phyloP scores from a whole-genome alignment of 2,113 vertebrate genomes.

The Lasiurus borealis region DNA sequence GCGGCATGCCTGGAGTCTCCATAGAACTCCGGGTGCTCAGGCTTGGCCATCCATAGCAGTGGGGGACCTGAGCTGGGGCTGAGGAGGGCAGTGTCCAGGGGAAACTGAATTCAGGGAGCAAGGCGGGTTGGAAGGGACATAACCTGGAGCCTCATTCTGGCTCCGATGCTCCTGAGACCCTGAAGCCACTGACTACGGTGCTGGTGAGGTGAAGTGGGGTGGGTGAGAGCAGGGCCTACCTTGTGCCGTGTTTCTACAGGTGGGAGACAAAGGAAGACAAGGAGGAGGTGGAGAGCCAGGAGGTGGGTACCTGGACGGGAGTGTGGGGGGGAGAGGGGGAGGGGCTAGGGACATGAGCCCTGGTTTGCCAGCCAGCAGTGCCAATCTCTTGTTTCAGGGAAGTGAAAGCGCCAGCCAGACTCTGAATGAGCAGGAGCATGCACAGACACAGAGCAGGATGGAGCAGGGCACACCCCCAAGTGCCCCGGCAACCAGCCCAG shows the following conservation, averaged over 20 bases:
- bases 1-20: slow-evolving; percentile 52
- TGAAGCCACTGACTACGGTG: background rate
- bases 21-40: slow-evolving; percentile 25
- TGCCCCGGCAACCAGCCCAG: background rate
- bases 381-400: slow-evolving; percentile 66
- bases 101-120: background rate
- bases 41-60: slow-evolving; percentile 68
- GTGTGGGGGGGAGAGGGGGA: background rate
- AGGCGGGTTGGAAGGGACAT: background rate
- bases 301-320: slow-evolving; percentile 79
- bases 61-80: slow-evolving; percentile 3
- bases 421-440: background rate
- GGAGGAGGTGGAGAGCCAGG: slow-evolving; percentile 80
- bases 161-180: background rate
- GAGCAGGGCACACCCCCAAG: background rate
- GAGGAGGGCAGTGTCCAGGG: background rate
- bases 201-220: background rate
- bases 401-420: slow-evolving; percentile 37
- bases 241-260: slow-evolving; percentile 76
- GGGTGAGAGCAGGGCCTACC: background rate
- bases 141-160: background rate
- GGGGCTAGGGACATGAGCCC: background rate
- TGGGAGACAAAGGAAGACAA: slow-evolving; percentile 87
- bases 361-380: background rate
- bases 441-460: background rate